phyloP scores from a whole-genome alignment of 2,888 invertebrate genomes.

The Polylopha cassiicola region DNA sequence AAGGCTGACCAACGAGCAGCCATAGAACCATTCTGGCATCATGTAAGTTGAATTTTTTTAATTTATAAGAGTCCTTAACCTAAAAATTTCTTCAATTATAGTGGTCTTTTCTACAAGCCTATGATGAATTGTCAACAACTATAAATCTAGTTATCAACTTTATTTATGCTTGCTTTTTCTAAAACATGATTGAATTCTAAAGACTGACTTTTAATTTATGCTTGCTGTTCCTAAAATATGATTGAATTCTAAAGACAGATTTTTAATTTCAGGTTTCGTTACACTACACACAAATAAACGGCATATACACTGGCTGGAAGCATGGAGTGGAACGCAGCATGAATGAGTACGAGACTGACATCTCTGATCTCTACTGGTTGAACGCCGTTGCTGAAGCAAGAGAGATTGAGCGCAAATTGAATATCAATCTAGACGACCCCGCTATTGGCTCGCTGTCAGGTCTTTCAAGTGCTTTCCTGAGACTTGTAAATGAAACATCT shows the following conservation, averaged over 20 bases:
- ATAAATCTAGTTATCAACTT: no score
- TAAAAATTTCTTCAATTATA: no score
- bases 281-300: conserved; percentile 86
- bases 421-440: conserved; percentile 57
- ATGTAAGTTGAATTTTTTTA: conserved; percentile 63
- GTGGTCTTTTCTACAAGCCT: no score
- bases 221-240: no score
- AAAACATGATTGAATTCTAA: no score
- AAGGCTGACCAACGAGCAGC: conserved; percentile 67
- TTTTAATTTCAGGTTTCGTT: conserved; percentile 77
- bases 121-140: no score
- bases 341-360: conserved; percentile 76
- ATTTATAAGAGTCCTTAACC: not conserved
- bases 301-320: conserved; percentile 85
- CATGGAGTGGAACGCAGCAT: conserved; percentile 81
- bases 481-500: conserved; percentile 70
- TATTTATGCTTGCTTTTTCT: no score
- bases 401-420: conserved; percentile 78
- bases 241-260: no score
- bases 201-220: no score
- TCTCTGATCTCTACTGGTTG: conserved; percentile 83
- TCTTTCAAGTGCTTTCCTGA: conserved; percentile 80
- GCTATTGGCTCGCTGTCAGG: conserved; percentile 49
- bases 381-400: conserved; percentile 86
- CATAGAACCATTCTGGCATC: conserved; percentile 88